phyloP scores from a whole-genome alignment of 2,888 invertebrate genomes.

The Synergus laeviventris region DNA sequence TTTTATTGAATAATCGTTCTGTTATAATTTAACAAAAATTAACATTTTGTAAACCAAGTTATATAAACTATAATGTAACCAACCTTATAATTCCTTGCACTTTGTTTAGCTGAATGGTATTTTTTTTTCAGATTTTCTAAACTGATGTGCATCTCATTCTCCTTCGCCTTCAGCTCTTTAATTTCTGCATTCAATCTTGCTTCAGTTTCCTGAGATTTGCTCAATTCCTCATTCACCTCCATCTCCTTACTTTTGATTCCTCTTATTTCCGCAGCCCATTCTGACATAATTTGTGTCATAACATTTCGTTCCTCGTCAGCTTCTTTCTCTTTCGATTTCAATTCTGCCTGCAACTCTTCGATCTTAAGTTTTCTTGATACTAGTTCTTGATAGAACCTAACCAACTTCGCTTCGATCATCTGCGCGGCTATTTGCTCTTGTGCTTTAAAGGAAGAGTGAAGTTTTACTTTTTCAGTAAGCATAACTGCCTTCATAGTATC shows the following conservation, averaged over 20 bases:
- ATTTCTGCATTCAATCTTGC: constrained; percentile 77
- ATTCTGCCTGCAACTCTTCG: constrained; percentile 77
- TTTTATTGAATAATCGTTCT: constrained; percentile 9
- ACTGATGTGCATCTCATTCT: constrained; percentile 61
- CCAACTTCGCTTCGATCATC: constrained; percentile 75
- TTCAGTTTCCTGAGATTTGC: constrained; percentile 76
- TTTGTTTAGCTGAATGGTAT: constrained; percentile 81
- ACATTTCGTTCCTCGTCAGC: constrained; percentile 76
- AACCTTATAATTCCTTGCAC: constrained; percentile 82
- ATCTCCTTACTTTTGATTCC: constrained; percentile 71
- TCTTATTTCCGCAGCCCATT: constrained; percentile 69
- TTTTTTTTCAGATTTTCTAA: constrained; percentile 77
- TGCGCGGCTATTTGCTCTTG: constrained; percentile 78
- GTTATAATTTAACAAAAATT: not conserved
- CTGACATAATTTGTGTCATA: constrained; percentile 74
- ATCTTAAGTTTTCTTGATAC: constrained; percentile 64
- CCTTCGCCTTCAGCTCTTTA: constrained; percentile 71
- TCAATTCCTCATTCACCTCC: constrained; percentile 76
- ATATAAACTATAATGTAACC: constrained; percentile 27
- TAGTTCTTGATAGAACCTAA: constrained; percentile 63
- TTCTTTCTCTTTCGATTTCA: constrained; percentile 78
- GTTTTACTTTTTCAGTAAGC: constrained; percentile 77
- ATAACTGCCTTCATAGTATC: constrained; percentile 78
- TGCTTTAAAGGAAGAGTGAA: constrained; percentile 78
- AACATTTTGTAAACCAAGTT: not conserved